These are phyloP conservation scores for Eristalis pertinax DNA, from an alignment of 2,888 invertebrate species.

Conservation along the genomic window DNA sequence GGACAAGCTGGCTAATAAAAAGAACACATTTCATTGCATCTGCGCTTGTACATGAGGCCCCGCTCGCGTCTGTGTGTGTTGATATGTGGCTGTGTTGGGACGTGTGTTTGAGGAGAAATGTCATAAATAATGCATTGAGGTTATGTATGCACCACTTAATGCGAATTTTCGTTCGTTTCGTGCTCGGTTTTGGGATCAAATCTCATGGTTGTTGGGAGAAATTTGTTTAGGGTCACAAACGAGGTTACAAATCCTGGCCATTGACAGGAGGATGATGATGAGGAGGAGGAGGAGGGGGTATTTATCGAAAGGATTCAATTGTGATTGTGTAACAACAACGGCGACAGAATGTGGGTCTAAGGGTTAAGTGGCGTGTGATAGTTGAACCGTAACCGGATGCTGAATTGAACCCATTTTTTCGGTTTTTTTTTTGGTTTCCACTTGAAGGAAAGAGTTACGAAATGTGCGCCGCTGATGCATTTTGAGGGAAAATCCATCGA, in stretches of 20 bases:
- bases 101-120: slow-evolving; percentile 35
- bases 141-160: slow-evolving; percentile 60
- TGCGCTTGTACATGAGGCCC: neutral
- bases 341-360: slow-evolving; percentile 39
- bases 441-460: slow-evolving; percentile 35
- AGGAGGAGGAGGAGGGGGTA: slow-evolving; percentile 29
- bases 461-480: neutral
- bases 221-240: slow-evolving; percentile 68
- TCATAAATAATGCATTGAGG: slow-evolving; percentile 67
- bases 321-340: neutral
- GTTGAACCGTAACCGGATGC: slow-evolving; percentile 53
- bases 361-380: slow-evolving; percentile 61
- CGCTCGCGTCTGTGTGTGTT: neutral
- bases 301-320: slow-evolving; percentile 51
- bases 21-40: slow-evolving; percentile 11
- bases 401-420: slow-evolving; percentile 24
- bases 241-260: slow-evolving; percentile 29
- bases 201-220: slow-evolving; percentile 16
- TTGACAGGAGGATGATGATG: too few species aligned
- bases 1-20: slow-evolving; percentile 44
- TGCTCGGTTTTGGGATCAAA: slow-evolving; percentile 7
- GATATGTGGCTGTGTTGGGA: neutral
- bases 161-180: slow-evolving; percentile 15
- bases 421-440: slow-evolving; percentile 1
- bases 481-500: slow-evolving; percentile 7